Evolutionary conservation across 2,888 invertebrate species (phyloP).

Genomic region (Scaptomyza cyrtandrae): DNA sequence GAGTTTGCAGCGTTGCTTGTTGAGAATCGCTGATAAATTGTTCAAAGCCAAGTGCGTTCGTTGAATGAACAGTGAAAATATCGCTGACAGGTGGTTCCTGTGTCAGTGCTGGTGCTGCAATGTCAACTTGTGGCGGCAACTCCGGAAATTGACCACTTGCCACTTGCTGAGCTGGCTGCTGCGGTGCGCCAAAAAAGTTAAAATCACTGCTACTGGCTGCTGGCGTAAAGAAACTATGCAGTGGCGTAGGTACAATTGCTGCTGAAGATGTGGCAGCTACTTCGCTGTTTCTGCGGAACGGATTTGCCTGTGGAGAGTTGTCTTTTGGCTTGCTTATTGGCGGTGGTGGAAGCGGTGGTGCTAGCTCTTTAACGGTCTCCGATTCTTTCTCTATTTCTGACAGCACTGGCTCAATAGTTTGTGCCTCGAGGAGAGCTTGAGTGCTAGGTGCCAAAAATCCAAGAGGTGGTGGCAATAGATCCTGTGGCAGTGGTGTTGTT

Average conservation of each 20-base stretch:
- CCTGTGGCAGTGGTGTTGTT: constrained; percentile 52
- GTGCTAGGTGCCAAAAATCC: constrained; percentile 51
- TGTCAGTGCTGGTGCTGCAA: constrained; percentile 42
- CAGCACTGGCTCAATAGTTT: constrained; percentile 60
- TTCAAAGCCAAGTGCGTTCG: constrained; percentile 56
- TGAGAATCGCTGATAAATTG: constrained; percentile 51
- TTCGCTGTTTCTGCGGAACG: constrained; percentile 43
- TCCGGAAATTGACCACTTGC: constrained; percentile 44
- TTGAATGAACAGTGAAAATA: neutral
- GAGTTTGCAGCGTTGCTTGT: constrained; percentile 34
- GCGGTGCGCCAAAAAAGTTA: constrained; percentile 43
- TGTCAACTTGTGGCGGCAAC: constrained; percentile 41
- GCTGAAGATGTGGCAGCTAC: constrained; percentile 13
- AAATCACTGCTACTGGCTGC: constrained; percentile 42
- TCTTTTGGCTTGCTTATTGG: constrained; percentile 6
- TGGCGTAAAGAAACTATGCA: constrained; percentile 68
- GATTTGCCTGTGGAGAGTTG: constrained; percentile 25
- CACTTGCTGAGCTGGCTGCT: constrained; percentile 8
- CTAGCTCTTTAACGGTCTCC: constrained; percentile 3
- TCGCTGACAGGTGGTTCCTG: constrained; percentile 17
- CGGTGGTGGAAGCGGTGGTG: constrained; percentile 30
- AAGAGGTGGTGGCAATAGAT: constrained; percentile 56
- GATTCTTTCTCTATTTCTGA: constrained; percentile 15
- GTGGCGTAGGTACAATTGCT: constrained; percentile 40
- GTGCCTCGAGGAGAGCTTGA: constrained; percentile 23